Conservation (phyloP, 2,888 invertebrate species). For the Scotopteryx bipunctaria region DNA sequence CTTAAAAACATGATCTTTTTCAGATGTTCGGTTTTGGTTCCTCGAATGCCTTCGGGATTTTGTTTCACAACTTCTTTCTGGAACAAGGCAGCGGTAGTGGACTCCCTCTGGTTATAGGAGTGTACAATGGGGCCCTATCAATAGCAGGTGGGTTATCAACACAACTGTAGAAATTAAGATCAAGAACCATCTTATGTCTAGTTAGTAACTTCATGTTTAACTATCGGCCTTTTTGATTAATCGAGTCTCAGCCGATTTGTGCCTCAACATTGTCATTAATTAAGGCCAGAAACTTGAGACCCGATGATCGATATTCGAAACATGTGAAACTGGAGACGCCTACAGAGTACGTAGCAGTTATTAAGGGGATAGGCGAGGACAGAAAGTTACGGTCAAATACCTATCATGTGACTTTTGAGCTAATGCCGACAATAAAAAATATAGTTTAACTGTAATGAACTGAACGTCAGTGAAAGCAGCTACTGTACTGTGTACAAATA, state of each 20-base stretch:
- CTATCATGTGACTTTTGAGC: constrained; percentile 7
- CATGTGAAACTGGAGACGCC: constrained; percentile 40
- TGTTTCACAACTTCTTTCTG: constrained; percentile 87
- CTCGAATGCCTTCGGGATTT: constrained; percentile 86
- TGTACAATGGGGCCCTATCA: constrained; percentile 86
- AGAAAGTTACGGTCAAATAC: constrained; percentile 16
- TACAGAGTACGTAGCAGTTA: constrained; percentile 6
- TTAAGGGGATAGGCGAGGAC: background rate
- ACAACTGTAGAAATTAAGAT: too few species aligned
- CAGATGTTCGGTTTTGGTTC: constrained; percentile 88
- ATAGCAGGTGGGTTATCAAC: constrained; percentile 76
- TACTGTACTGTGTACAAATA: too few species aligned
- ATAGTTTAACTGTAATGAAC: constrained; percentile 2
- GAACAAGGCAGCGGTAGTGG: constrained; percentile 87
- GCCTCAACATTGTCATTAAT: constrained; percentile 46
- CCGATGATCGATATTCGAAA: constrained; percentile 45
- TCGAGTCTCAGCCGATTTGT: constrained; percentile 50
- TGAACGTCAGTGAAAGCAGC: background rate
- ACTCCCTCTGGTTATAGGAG: constrained; percentile 87
- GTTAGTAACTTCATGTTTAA: too few species aligned
- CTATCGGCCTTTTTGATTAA: constrained; percentile 54
- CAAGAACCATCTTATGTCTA: too few species aligned
- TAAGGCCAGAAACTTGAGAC: constrained; percentile 61
- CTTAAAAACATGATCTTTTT: background rate
- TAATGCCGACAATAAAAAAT: constrained; percentile 16